Evolutionary conservation across 2,888 invertebrate species (phyloP), one percentile per base, ranked within the genome.

Genomic region (Drosophila nigricruria): DNA sequence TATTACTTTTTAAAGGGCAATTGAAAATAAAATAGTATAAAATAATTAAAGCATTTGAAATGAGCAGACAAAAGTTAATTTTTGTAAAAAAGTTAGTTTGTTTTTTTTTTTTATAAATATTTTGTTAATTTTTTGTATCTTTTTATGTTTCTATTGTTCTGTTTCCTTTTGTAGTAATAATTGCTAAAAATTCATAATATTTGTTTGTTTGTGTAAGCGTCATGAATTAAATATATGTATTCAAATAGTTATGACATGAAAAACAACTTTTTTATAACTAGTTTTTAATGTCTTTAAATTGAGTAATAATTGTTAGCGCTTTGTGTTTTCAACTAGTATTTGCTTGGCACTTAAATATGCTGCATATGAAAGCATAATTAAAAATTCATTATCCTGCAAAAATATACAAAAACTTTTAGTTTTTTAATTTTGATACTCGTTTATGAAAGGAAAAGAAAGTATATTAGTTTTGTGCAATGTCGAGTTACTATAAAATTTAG

Each of bases 311-410:
- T 42, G 25, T 25, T 70, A 38, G 63, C 27, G 30, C 45, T 30
- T 40, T 25, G 40, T 49, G 38, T 67, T 58, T 67, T 69, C 43
- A 36, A 57, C n/a, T n/a, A 49, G 38, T 75, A 43, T 72, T 77
- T 68, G 54, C 30, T 52, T 54, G 30, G 30, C 58, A 49, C 47
- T 81, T 81, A 63, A 83, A 73, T 70, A 71, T 72, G 20, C 30
- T 36, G 38, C 40, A 68, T 59, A 57, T 61, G 53, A 67, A 74
- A 75, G 32, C 32, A 56, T 53, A 40, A 72, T 89, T 70, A 82
- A 57, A 73, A 70, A 85, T 84, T 59, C 72, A 89, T 69, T 58
- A 63, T 70, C 58, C 40, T 58, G 53, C n/a, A 61, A 54, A 18
- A 18, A 8, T 49, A 14, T 12, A 30, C 27, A 72, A 71, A 62